Conservation (phyloP, 2,888 invertebrate genomes). For the Tenthredo mesomela region DNA sequence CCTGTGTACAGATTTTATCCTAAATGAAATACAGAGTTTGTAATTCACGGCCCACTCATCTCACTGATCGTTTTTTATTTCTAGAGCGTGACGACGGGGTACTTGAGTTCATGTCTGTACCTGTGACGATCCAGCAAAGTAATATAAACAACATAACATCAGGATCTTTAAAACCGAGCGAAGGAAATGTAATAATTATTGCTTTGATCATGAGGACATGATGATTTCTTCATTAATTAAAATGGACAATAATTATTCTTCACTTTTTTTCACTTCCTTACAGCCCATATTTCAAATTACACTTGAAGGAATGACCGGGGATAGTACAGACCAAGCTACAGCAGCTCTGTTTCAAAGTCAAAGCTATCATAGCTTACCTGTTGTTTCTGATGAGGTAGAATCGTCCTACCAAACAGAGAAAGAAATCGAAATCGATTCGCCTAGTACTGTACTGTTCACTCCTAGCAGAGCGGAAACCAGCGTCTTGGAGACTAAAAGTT, state of each 20-base stretch:
- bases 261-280: constrained; percentile 54
- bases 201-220: not conserved
- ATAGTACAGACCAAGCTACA: constrained; percentile 54
- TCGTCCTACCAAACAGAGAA: not conserved
- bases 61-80: constrained; percentile 51
- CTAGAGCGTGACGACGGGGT: constrained; percentile 67
- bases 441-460: constrained; percentile 16
- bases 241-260: not conserved
- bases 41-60: not conserved
- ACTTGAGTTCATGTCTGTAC: constrained; percentile 68
- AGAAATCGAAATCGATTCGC: constrained; percentile 23
- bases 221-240: not conserved
- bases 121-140: constrained; percentile 67
- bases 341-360: constrained; percentile 54
- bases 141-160: constrained; percentile 55
- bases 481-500: constrained; percentile 12
- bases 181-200: constrained; percentile 61
- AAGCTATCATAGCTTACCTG: constrained; percentile 54
- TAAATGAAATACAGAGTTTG: not conserved
- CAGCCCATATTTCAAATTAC: constrained; percentile 67
- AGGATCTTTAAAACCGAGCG: constrained; percentile 59
- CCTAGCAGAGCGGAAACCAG: not conserved
- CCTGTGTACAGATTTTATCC: not conserved
- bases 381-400: constrained; percentile 49
- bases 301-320: constrained; percentile 58